Percentiles rank a stretch among this genome's conserved stretches.
These are phyloP conservation scores for Carlito syrichta DNA, from an alignment of 2,113 vertebrate genomes.

Conservation along the genomic window DNA sequence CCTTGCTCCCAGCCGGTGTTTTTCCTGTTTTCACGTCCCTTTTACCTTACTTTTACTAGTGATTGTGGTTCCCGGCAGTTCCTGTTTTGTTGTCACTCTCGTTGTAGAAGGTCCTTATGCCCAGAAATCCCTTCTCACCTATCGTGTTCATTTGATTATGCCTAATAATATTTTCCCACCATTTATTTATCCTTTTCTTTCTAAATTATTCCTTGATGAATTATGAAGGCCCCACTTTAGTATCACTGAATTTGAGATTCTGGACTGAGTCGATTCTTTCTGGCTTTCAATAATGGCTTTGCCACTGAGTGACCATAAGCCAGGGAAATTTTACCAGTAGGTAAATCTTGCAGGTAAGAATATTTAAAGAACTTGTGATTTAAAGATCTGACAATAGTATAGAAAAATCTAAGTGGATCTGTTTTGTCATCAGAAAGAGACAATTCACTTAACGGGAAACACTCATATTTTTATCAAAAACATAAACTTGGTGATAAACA, in stretches of 20 bases:
- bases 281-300: neutral
- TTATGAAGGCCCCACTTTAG: neutral
- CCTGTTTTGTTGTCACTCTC: neutral
- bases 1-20: too few species aligned
- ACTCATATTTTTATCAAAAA: neutral
- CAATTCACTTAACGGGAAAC: too few species aligned
- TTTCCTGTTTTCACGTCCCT: too few species aligned
- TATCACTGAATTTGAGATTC: neutral
- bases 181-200: neutral
- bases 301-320: neutral
- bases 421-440: neutral
- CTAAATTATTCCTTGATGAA: neutral
- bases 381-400: neutral
- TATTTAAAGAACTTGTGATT: neutral
- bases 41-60: too few species aligned
- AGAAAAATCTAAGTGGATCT: neutral
- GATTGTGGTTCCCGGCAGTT: too few species aligned
- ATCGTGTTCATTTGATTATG: too few species aligned
- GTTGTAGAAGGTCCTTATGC: neutral
- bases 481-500: neutral
- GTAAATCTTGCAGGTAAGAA: neutral
- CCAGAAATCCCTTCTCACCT: neutral
- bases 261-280: neutral
- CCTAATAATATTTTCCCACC: neutral
- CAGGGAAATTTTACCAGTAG: neutral